phyloP scores from a whole-genome alignment of 2,797 vertebrate genomes.

The Amphiprion clarkii region DNA sequence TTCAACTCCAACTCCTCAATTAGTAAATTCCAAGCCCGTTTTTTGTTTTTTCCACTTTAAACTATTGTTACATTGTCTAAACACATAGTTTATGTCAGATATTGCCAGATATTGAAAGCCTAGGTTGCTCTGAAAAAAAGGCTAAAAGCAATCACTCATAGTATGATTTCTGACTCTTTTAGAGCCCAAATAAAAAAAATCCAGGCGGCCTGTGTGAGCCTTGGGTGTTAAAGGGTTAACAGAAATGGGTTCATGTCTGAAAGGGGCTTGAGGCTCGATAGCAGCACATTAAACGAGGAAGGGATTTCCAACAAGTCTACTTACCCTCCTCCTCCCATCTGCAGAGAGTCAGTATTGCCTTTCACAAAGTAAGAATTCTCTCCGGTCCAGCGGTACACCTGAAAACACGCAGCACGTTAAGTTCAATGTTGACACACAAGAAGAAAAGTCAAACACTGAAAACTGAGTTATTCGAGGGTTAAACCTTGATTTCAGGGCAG shows the following conservation, averaged over 20 bases:
- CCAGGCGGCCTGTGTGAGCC: too few species aligned
- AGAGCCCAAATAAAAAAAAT: too few species aligned
- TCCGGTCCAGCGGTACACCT: constrained; percentile 97
- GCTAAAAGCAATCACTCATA: too few species aligned
- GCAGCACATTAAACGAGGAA: not conserved
- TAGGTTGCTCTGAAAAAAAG: too few species aligned
- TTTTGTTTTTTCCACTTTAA: too few species aligned
- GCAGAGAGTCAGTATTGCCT: constrained; percentile 93
- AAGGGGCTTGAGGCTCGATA: too few species aligned
- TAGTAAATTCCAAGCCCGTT: too few species aligned
- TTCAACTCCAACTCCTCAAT: too few species aligned
- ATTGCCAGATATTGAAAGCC: too few species aligned
- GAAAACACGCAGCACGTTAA: constrained; percentile 13
- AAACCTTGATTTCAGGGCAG: constrained; percentile 95
- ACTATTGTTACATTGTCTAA: too few species aligned
- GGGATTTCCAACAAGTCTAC: constrained; percentile 38
- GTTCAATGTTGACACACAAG: not conserved
- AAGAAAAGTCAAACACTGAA: not conserved
- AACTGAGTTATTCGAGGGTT: not conserved
- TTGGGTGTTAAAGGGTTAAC: not conserved
- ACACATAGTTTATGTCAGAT: too few species aligned
- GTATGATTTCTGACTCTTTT: too few species aligned
- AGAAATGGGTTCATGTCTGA: not conserved
- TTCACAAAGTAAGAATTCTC: constrained; percentile 99
- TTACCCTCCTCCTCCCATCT: constrained; percentile 98